phyloP scores from a whole-genome alignment of 2,113 vertebrate genomes.

The Trichomycterus rosablanca region DNA sequence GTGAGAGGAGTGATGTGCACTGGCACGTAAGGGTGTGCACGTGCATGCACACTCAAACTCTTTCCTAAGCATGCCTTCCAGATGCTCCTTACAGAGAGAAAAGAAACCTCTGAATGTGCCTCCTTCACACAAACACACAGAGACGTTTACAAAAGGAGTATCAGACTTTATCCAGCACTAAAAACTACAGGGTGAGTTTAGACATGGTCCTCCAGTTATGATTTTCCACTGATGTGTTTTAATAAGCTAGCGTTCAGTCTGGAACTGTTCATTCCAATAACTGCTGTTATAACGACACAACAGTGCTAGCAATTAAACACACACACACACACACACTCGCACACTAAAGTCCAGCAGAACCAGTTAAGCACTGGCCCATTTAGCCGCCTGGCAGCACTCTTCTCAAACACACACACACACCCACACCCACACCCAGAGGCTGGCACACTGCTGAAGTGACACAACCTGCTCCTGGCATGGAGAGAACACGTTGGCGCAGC shows the following conservation, averaged over 20 bases:
- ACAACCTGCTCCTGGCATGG: constrained; percentile 40
- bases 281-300: not conserved
- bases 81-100: constrained; percentile 17
- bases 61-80: constrained; percentile 10
- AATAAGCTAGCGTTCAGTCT: not conserved
- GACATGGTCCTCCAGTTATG: constrained; percentile 4
- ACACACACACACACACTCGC: constrained; percentile 24
- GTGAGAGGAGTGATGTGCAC: constrained; percentile 41
- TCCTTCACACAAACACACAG: not conserved
- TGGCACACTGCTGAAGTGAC: constrained; percentile 41
- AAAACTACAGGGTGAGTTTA: constrained; percentile 12
- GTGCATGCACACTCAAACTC: constrained; percentile 26
- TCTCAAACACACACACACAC: not conserved
- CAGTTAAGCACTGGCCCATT: constrained; percentile 26
- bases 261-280: constrained; percentile 3
- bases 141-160: not conserved
- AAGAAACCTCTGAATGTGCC: no score
- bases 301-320: constrained; percentile 11
- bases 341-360: constrained; percentile 26
- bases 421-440: not conserved
- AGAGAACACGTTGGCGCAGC: constrained; percentile 38
- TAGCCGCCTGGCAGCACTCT: constrained; percentile 40
- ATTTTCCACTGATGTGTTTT: not conserved
- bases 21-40: constrained; percentile 39
- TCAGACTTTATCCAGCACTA: constrained; percentile 6